Conservation (phyloP, 2,888 invertebrate genomes). For the Molorchus minor region DNA sequence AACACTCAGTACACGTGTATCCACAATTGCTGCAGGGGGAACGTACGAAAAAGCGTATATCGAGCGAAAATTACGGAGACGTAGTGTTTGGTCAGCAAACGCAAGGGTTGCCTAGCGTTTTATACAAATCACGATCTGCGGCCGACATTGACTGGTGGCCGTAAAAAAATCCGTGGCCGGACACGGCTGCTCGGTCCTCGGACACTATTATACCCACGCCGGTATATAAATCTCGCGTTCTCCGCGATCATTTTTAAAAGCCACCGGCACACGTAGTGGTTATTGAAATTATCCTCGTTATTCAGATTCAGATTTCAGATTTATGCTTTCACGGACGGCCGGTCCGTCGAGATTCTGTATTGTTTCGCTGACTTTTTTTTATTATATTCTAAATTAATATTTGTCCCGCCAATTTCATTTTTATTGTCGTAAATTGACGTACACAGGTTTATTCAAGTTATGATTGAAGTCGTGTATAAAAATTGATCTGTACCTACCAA, state of each 20-base stretch:
- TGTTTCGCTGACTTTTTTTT: constrained; percentile 37
- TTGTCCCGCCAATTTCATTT: constrained; percentile 30
- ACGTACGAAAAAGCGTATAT: constrained; percentile 2
- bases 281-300: constrained; percentile 56
- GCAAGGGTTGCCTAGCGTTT: constrained; percentile 56
- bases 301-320: constrained; percentile 52
- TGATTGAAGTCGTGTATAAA: too few relatives aligned
- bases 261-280: constrained; percentile 55
- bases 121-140: constrained; percentile 56
- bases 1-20: too few relatives aligned
- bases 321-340: constrained; percentile 49
- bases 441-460: too few relatives aligned
- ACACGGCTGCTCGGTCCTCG: constrained; percentile 48
- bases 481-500: too few relatives aligned
- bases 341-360: constrained; percentile 36
- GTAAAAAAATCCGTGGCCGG: constrained; percentile 52
- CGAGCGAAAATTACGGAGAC: constrained; percentile 17
- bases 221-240: constrained; percentile 52
- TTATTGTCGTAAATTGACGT: too few relatives aligned
- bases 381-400: constrained; percentile 34
- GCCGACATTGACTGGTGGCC: constrained; percentile 58
- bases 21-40: background rate
- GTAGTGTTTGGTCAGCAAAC: constrained; percentile 50
- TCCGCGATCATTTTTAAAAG: constrained; percentile 41
- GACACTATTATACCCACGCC: constrained; percentile 55